Conservation (phyloP, 2,797 vertebrate genomes). For the Poecilia picta region DNA sequence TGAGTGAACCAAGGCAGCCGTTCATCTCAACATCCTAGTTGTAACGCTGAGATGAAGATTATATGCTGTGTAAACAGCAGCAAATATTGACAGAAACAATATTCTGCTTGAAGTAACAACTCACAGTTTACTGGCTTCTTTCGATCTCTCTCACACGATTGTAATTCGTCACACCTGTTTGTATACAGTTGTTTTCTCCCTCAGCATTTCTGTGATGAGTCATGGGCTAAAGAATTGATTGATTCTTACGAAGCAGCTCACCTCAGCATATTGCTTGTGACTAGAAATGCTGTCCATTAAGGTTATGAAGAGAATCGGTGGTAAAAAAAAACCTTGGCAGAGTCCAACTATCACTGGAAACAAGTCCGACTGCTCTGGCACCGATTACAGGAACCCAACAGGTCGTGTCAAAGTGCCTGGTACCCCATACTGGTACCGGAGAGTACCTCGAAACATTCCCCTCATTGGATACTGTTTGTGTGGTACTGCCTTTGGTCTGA, state of each 20-base stretch:
- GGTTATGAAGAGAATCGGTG: no score
- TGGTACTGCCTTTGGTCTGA: not conserved
- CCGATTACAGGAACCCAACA: no score
- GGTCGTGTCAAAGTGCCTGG: no score
- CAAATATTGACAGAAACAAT: not conserved
- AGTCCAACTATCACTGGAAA: no score
- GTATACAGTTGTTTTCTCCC: not conserved
- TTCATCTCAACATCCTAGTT: not conserved
- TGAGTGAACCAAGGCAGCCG: not conserved
- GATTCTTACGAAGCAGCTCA: no score
- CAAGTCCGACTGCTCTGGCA: no score
- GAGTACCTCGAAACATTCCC: not conserved
- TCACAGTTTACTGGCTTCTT: not conserved
- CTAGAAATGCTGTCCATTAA: no score
- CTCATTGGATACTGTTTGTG: no score
- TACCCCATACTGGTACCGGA: not conserved
- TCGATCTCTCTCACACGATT: not conserved
- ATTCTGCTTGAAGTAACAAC: not conserved
- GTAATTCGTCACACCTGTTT: not conserved
- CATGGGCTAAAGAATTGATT: no score
- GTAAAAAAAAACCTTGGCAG: no score
- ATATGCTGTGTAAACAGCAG: not conserved
- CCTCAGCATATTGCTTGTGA: no score
- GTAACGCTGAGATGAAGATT: not conserved
- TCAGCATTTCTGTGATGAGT: not conserved